Base-by-base conservation (phyloP, 1,140 invertebrate species). In the Leptonema lineaticorne region DNA sequence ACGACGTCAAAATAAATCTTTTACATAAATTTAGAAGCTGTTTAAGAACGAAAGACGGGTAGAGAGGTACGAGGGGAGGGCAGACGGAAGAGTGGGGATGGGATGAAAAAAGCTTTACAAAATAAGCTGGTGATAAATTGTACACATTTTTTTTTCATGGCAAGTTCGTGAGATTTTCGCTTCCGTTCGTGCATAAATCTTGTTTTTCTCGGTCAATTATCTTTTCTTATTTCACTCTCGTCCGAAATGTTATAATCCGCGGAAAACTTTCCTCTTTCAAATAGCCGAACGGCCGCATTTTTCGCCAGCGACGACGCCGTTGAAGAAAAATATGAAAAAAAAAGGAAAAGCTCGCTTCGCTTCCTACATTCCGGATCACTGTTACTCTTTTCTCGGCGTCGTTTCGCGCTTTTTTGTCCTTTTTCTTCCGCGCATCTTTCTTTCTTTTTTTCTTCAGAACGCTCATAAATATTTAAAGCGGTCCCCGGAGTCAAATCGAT, bases 1-100 rank as follows among this genome's bases (percentile, higher is more conserved):
- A 53, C 22, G 50, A 53, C 50, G 50, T 53, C 50, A 53, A 53
- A 53, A 53, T 53, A 53, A 53, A 53, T 53, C 50, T 53, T 53
- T n/a, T 53, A 26, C 50, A 24, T 53, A 53, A 53, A 53, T 53
- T 53, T 53, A 20, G 20, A 9, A 4, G 50, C 22, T 24, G 24
- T 22, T 20, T 3, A 45, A 16, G 16, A 45, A 45, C 16, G 16
- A 45, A n/a, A n/a, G n/a, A n/a, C n/a, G n/a, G n/a, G n/a, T n/a
- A n/a, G n/a, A n/a, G n/a, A n/a, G n/a, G n/a, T n/a, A n/a, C 37
- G 2, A 11, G 2, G 11, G 37, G 37, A 41, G 16, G 37, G 9
- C 37, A 11, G 37, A 41, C n/a, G n/a, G 37, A 33, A 11, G 30
- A 33, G 30, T 33, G 5, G 30, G 37, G 37, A 14, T 41, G 37